Evolutionary conservation across 1,140 invertebrate species (phyloP).

Genomic region (Drosophila micromelanica): DNA sequence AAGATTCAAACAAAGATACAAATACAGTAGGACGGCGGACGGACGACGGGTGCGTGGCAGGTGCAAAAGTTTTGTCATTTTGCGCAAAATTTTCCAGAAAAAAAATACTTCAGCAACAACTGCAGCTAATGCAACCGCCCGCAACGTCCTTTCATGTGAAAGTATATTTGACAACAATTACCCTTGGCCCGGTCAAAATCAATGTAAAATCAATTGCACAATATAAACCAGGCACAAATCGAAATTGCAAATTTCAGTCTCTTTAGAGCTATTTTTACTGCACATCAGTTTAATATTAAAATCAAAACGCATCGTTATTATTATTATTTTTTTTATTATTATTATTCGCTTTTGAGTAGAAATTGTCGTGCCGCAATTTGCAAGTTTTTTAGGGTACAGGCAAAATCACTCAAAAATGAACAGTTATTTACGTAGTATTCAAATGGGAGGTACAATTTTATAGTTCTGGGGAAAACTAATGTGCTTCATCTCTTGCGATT

Average conservation of each 20-base stretch:
- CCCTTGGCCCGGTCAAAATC: slow-evolving; percentile 38
- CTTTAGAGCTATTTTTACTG: slow-evolving; percentile 10
- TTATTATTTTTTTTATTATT: slow-evolving; percentile 12
- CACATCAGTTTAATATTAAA: slow-evolving; percentile 53
- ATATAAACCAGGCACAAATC: background rate
- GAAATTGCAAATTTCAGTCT: slow-evolving; percentile 1
- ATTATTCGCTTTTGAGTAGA: background rate
- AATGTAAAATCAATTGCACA: slow-evolving; percentile 21
- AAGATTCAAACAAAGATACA: slow-evolving; percentile 38
- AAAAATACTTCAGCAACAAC: slow-evolving; percentile 54
- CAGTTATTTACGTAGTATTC: too few species aligned
- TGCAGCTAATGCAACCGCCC: slow-evolving; percentile 27
- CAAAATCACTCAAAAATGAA: background rate
- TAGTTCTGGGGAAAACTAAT: too few species aligned
- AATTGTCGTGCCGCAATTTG: background rate
- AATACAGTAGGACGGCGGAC: background rate
- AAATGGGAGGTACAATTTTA: too few species aligned
- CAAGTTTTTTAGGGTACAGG: background rate
- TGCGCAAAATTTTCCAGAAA: slow-evolving; percentile 70
- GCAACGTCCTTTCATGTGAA: slow-evolving; percentile 40
- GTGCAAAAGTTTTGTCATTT: slow-evolving; percentile 81
- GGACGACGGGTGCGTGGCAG: slow-evolving; percentile 24
- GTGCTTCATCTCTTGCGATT: too few species aligned
- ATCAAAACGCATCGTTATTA: slow-evolving; percentile 63
- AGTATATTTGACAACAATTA: slow-evolving; percentile 47